Percentiles rank a stretch among this genome's conserved stretches.
Evolutionary conservation across 2,888 invertebrate species (phyloP).

Genomic region (Caenorhabditis wallacei): DNA sequence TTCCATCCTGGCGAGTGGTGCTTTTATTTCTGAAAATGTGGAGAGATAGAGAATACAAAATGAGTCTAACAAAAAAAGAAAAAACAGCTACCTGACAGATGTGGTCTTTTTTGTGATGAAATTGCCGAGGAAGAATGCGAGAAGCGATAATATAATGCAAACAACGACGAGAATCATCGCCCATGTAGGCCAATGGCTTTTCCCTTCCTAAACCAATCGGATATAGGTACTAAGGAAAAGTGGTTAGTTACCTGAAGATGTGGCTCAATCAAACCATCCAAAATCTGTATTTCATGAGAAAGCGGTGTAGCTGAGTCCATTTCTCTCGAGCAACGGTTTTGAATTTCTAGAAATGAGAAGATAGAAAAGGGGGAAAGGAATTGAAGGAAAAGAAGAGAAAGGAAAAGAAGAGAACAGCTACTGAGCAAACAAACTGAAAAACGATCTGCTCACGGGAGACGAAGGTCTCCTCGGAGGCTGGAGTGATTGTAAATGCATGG

Average conservation of each 20-base stretch:
- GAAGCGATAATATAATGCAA: conserved; percentile 69
- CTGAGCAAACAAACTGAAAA: conserved; percentile 55
- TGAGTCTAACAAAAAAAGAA: background rate
- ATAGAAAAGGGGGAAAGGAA: conserved; percentile 27
- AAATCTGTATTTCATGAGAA: conserved; percentile 24
- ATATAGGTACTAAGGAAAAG: background rate
- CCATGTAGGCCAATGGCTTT: conserved; percentile 75
- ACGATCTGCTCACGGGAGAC: conserved; percentile 46
- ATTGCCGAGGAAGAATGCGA: conserved; percentile 75
- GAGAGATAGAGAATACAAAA: background rate
- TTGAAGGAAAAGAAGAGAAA: conserved; percentile 9
- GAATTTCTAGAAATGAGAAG: conserved; percentile 50
- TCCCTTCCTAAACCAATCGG: conserved; percentile 51
- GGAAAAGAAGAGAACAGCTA: conserved; percentile 39
- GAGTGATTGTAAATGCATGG: conserved; percentile 48
- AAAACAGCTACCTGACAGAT: conserved; percentile 58
- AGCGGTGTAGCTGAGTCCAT: conserved; percentile 34
- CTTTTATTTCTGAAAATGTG: conserved; percentile 64
- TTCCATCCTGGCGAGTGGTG: conserved; percentile 28
- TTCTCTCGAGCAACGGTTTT: conserved; percentile 26
- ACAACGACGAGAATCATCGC: conserved; percentile 72
- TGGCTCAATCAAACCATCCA: conserved; percentile 23
- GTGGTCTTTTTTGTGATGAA: conserved; percentile 71
- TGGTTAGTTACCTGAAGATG: conserved; percentile 29
- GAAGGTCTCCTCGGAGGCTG: background rate